phyloP scores from a whole-genome alignment of 2,797 vertebrate genomes.

The Enteromius unitaeniatus region DNA sequence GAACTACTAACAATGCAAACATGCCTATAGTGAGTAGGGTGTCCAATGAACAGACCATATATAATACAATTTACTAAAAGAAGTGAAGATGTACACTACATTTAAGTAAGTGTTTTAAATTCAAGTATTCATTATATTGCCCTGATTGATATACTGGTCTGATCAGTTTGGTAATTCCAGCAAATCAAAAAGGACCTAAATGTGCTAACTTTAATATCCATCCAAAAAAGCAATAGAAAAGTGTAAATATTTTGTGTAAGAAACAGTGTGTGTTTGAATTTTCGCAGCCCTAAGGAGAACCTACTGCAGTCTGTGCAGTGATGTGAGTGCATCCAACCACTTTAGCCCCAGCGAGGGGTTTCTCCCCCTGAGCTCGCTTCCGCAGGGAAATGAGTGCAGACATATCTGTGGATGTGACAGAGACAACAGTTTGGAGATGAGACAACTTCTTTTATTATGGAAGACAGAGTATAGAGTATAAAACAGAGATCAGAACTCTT shows the following conservation, averaged over 20 bases:
- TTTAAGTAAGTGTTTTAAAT: background rate
- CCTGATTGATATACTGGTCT: background rate
- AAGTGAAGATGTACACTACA: background rate
- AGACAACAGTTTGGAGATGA: slow-evolving; percentile 2
- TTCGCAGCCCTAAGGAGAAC: slow-evolving; percentile 61
- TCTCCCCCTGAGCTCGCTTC: slow-evolving; percentile 98
- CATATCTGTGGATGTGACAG: slow-evolving; percentile 85
- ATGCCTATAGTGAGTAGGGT: background rate
- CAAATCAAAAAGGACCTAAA: background rate
- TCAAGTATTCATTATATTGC: background rate
- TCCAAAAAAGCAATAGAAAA: background rate
- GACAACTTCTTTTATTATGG: slow-evolving; percentile 24
- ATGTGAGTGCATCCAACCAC: slow-evolving; percentile 98
- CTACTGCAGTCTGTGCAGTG: slow-evolving; percentile 96
- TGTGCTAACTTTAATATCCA: background rate
- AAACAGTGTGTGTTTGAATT: background rate
- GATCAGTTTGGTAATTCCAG: background rate
- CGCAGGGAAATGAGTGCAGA: slow-evolving; percentile 96
- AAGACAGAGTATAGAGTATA: slow-evolving; percentile 57
- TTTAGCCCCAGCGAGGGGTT: slow-evolving; percentile 95
- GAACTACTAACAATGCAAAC: background rate
- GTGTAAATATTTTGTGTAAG: background rate
- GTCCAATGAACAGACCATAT: background rate
- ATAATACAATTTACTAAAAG: background rate
- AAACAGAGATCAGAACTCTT: background rate